phyloP scores from a whole-genome alignment of 2,888 invertebrate genomes.

The Amphimallon solstitiale region DNA sequence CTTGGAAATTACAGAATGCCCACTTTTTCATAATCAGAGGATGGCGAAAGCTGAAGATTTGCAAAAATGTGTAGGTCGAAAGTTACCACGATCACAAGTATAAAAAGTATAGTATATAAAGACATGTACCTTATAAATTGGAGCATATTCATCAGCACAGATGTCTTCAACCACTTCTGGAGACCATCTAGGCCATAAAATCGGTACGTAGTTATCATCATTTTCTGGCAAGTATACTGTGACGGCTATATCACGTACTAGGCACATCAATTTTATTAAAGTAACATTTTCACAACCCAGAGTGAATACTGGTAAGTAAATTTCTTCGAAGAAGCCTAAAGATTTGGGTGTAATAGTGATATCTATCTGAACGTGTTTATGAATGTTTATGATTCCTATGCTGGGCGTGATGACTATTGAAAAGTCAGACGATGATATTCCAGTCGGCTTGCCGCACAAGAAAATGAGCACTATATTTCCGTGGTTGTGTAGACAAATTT shows the following conservation, averaged over 20 bases:
- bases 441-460: conserved; percentile 49
- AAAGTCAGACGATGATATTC: conserved; percentile 53
- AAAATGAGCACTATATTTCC: conserved; percentile 41
- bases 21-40: no score
- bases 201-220: conserved; percentile 44
- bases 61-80: no score
- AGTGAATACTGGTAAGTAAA: conserved; percentile 60
- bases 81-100: no score
- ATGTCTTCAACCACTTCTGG: conserved; percentile 15
- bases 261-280: conserved; percentile 57
- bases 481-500: conserved; percentile 56
- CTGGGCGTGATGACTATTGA: conserved; percentile 53
- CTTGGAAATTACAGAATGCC: no score
- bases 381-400: conserved; percentile 50
- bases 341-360: conserved; percentile 54
- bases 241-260: conserved; percentile 57
- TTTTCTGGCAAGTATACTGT: conserved; percentile 56
- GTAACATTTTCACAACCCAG: conserved; percentile 50
- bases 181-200: conserved; percentile 48
- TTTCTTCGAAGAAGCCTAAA: conserved; percentile 57
- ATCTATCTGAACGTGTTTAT: conserved; percentile 46
- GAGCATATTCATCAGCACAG: conserved; percentile 8
- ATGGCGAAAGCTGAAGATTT: no score
- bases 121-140: conserved; percentile 12
- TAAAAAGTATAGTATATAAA: no score